Conservation (phyloP, 2,113 vertebrate species). For the Dicerorhinus sumatrensis region DNA sequence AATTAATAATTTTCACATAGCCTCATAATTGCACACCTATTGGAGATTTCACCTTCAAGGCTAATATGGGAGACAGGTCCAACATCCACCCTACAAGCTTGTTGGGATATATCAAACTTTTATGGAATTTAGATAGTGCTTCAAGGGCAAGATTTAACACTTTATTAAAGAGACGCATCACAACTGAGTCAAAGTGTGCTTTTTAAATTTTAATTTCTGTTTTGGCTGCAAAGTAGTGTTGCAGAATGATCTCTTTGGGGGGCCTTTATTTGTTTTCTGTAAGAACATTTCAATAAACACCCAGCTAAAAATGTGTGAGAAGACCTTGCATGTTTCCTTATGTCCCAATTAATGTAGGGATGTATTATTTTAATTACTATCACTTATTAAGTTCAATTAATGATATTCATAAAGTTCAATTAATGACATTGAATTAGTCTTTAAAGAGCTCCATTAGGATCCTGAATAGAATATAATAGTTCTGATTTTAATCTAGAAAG, state of each 20-base stretch:
- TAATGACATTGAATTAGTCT: neutral
- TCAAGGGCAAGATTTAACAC: neutral
- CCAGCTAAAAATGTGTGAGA: neutral
- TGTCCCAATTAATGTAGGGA: neutral
- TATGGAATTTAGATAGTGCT: neutral
- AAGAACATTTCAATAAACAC: neutral
- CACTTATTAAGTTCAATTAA: neutral
- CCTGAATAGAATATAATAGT: neutral
- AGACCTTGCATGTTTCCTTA: neutral
- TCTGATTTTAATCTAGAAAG: neutral
- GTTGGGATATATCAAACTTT: neutral
- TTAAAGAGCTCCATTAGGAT: neutral
- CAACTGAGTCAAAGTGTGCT: neutral
- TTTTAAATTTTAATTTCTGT: conserved; percentile 14
- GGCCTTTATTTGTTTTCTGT: neutral
- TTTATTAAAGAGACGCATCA: neutral
- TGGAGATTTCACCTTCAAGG: neutral
- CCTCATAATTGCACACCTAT: neutral
- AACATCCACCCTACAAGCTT: neutral
- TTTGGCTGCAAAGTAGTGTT: neutral
- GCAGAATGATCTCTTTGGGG: neutral
- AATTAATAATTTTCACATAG: neutral
- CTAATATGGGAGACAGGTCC: neutral
- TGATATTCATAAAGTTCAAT: neutral
- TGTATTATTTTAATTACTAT: neutral